Base-by-base conservation (phyloP, 2,888 invertebrate species). In the Galeopsomyia nigrocyanea region DNA sequence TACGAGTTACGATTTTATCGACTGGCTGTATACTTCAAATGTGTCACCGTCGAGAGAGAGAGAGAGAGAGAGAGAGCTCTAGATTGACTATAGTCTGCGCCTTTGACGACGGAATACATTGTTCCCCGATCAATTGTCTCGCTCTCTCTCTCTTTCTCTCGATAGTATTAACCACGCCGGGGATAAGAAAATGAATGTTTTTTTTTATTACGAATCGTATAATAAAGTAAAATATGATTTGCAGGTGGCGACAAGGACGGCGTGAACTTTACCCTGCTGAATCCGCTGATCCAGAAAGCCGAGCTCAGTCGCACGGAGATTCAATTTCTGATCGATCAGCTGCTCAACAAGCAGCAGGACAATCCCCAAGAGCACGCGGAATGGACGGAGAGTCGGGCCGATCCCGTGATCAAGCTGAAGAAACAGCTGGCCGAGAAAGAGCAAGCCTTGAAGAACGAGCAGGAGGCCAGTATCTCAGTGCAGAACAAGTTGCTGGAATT, bases 341-440 rank as follows among this genome's bases (percentile, higher is more conserved):
- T 97, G 80, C 89, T 97, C 79, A 95, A 96, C 88, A 95, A 95
- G 84, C 96, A 96, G 86, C 92, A 94, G 85, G 92, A 92, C 75
- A 89, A 91, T 78, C 91, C 93, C 0, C 84, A 86, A 39, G 89
- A 92, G 77, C 91, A 93, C 82, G 92, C 94, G 2, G 95, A 96
- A 82, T 95, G 95, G 95, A 92, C 92, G 65, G 95, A 95, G 91
- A 94, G 94, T 55, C 92, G 93, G 64, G 92, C 93, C 62, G 96
- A 97, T 85, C 94, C 95, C 0, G 91, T 95, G 76, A 93, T 94
- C 78, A 94, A 94, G 82, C 84, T 97, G 79, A 95, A 94, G 86
- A 96, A 95, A 79, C 96, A 97, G 85, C 87, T 97, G 39, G 93
- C 94, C 22, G 96, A 97, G 78, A 95, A 94, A 81, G 96, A 95